Evolutionary conservation across 2,113 vertebrate species (phyloP).

Genomic region (Antechinus flavipes): DNA sequence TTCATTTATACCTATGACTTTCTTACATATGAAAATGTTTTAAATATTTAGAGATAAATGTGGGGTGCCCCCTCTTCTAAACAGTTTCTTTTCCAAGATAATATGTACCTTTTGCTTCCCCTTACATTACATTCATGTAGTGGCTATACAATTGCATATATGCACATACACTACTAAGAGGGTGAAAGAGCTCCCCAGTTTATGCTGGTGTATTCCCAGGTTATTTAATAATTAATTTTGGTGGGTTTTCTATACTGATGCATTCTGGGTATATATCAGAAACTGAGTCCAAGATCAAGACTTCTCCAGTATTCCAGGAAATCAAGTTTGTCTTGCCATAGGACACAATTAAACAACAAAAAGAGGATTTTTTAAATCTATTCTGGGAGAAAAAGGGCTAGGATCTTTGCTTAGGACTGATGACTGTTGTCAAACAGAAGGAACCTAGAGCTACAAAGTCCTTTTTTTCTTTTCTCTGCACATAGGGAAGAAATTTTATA

Average conservation of each 20-base stretch:
- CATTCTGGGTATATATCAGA: neutral
- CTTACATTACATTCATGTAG: slow-evolving; percentile 42
- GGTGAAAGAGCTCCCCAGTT: neutral
- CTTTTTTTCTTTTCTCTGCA: neutral
- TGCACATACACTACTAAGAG: slow-evolving; percentile 9
- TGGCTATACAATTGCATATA: slow-evolving; percentile 22
- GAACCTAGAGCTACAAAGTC: neutral
- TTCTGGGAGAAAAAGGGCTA: neutral
- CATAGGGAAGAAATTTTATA: neutral
- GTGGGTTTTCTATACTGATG: neutral
- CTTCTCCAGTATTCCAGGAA: neutral
- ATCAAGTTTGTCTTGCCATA: neutral
- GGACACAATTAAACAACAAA: neutral
- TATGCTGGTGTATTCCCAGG: neutral
- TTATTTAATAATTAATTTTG: neutral
- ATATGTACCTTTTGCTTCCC: slow-evolving; percentile 31
- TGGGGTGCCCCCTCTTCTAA: neutral
- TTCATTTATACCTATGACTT: neutral
- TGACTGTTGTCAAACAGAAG: neutral
- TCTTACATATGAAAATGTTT: neutral
- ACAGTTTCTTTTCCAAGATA: neutral
- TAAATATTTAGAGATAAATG: neutral
- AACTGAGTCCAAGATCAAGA: neutral
- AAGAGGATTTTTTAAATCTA: neutral
- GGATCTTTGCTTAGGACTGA: no score